Base-by-base conservation (phyloP, 2,888 invertebrate genomes). In the Coelopa pilipes region DNA sequence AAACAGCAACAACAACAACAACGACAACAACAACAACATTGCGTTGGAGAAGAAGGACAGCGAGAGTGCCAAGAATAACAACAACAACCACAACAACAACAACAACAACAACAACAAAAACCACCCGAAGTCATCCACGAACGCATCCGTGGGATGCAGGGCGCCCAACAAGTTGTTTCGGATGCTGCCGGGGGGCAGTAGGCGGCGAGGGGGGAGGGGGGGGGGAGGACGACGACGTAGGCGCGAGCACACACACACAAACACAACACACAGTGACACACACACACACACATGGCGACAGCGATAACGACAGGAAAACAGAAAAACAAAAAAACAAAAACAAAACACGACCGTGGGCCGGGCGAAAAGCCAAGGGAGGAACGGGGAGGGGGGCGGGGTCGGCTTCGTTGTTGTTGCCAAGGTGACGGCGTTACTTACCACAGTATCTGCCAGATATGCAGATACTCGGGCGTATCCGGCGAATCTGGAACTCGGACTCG, bases 81-180 rank as follows among this genome's bases (percentile, higher is more conserved):
- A 34, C 34, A 34, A 34, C 34, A 34, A 34, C 2, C 34, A 34
- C 34, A 34, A 34, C 7, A 34, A 34, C 34, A 34, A 34, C n/a
- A n/a, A n/a, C 34, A 34, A 4, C 4, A 34, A 34, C 7, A 34
- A 34, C 34, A 34, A 34, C 34, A 34, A 34, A 2, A 34, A 34
- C 2, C 34, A 34, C 34, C 2, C 2, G 2, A 34, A 34, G 4
- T 4, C 2, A 34, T 34, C 34, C 34, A 34, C 7, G 34, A 7
- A 34, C 34, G 34, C 34, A 34, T 34, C 34, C 34, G 7, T 7
- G 7, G 7, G 34, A 34, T 34, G 24, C 13, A 47, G 57, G 69
- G 19, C 45, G 47, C 57, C 57, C 69, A 59, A 68, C 59, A 63
- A 69, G 70, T 70, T 49, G 49, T 46, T 47, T n/a, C 62, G 50